Base-by-base conservation (phyloP, 2,113 vertebrate genomes). In the Etheostoma spectabile region DNA sequence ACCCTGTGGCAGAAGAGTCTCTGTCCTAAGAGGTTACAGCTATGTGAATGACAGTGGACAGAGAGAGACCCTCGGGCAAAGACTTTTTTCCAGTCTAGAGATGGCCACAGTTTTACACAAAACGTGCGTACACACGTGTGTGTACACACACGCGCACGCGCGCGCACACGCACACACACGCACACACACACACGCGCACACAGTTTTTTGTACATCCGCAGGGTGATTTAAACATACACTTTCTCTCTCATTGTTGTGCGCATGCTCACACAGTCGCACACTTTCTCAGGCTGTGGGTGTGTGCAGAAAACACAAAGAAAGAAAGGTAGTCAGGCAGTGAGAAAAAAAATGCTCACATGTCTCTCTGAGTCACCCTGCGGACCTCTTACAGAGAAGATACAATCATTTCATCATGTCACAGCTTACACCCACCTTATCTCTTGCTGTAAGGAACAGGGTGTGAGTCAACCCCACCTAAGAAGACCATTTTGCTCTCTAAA, bases 381-480 rank as follows among this genome's bases (percentile, higher is more conserved):
- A 87, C 79, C 80, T 89, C 82, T 90, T 88, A 82, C 86, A 83
- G 61, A 84, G 79, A 73, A 85, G 82, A 89, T 72, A 82, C 62
- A 76, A 90, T 90, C 86, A 75, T 90, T 90, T 91, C 90, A 92
- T 93, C 90, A 86, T 69, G 79, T 87, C 74, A 6, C 75, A 57
- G 55, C 22, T 55, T 89, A 81, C 85, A 89, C 68, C 67, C 55
- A 64, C 77, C 79, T 87, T 84, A 86, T 88, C 87, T 84, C 18
- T 55, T 15, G 68, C 79, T 82, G 74, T 62, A 67, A 76, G 85
- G 83, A 89, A 62, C 68, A 80, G 69, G 75, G 77, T 86, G 68
- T 84, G 77, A 87, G 86, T 84, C 88, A 89, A 72, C 19, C 65
- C 21, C 76, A 56, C 60, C 15, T 49, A 73, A 82, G 55, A 71